phyloP scores from a whole-genome alignment of 2,888 invertebrate species.

The Synanthedon tipuliformis region DNA sequence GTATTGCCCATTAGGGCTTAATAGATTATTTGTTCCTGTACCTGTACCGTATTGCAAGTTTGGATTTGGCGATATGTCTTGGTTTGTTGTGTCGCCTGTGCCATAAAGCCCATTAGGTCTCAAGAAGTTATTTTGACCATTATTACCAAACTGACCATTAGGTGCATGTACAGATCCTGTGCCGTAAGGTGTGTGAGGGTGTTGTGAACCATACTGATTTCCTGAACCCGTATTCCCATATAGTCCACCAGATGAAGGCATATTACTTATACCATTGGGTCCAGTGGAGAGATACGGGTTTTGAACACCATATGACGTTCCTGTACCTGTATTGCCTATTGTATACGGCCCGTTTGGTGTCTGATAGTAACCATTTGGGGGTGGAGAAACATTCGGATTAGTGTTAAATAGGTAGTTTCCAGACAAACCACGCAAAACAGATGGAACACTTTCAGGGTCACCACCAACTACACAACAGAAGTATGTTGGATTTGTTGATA shows the following conservation, averaged over 20 bases:
- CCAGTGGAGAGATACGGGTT: too few species aligned
- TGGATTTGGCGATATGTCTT: background rate
- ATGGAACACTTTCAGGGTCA: background rate
- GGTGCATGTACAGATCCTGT: background rate
- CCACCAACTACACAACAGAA: slow-evolving; percentile 5
- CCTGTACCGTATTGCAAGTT: background rate
- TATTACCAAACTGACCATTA: background rate
- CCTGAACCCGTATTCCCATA: background rate
- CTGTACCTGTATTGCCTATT: background rate
- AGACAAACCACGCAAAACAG: background rate
- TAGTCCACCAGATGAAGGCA: background rate
- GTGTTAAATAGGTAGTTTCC: background rate
- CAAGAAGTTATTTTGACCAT: background rate
- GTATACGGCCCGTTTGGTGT: background rate
- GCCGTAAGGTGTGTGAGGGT: background rate
- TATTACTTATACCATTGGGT: background rate
- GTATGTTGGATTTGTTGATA: slow-evolving; percentile 1
- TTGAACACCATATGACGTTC: too few species aligned
- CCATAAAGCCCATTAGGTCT: slow-evolving; percentile 2
- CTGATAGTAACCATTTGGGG: background rate
- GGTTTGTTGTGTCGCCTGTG: slow-evolving; percentile 1
- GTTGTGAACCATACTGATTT: background rate
- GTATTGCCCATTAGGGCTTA: background rate
- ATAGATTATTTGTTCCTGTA: background rate
- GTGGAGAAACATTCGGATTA: background rate